Conservation (phyloP, 92 coral and sea anemone genomes). For the Chrysogorgia sp. region DNA sequence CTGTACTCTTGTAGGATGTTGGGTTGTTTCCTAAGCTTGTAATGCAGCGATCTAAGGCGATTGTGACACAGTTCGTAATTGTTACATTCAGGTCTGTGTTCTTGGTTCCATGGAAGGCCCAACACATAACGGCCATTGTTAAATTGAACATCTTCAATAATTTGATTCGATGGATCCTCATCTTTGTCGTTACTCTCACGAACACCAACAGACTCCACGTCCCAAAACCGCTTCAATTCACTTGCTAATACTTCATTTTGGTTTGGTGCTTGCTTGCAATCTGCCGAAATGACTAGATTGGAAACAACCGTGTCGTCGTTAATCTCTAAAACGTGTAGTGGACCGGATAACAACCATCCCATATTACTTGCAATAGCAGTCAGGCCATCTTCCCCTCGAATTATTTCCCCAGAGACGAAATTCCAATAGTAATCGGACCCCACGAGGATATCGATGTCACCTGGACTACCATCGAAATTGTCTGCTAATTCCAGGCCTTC, state of each 20-base stretch:
- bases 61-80: conserved; percentile 54
- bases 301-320: conserved; percentile 15
- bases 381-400: conserved; percentile 58
- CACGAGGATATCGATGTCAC: conserved; percentile 45
- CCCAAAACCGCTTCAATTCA: no score
- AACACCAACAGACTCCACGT: conserved; percentile 57
- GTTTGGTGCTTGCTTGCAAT: neutral
- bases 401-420: conserved; percentile 52
- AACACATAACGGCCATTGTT: conserved; percentile 59
- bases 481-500: conserved; percentile 47
- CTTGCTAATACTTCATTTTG: no score
- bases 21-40: conserved; percentile 45
- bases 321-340: conserved; percentile 21
- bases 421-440: conserved; percentile 74
- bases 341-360: conserved; percentile 69
- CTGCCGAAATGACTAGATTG: conserved; percentile 45
- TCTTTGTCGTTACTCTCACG: neutral
- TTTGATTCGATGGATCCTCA: neutral
- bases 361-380: conserved; percentile 58
- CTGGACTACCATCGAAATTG: conserved; percentile 13
- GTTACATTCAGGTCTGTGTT: conserved; percentile 24
- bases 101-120: conserved; percentile 54
- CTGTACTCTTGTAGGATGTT: conserved; percentile 55
- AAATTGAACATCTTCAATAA: conserved; percentile 36
- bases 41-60: conserved; percentile 49